Evolutionary conservation across 2,797 vertebrate genomes (phyloP).

Genomic region (Phalloptychus januarius): DNA sequence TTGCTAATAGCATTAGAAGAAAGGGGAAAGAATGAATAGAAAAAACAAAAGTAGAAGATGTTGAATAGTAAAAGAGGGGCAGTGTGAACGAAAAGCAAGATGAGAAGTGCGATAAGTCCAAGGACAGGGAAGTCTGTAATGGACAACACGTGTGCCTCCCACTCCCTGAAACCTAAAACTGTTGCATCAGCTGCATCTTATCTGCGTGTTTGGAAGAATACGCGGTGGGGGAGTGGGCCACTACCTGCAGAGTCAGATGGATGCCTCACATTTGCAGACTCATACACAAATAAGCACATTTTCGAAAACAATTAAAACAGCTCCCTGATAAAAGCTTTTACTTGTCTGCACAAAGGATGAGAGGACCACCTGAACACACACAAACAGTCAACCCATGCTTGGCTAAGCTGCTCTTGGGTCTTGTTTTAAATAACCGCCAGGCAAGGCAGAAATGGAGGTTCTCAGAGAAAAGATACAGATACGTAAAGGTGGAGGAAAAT

Average conservation of each 20-base stretch:
- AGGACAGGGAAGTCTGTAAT: slow-evolving; percentile 71
- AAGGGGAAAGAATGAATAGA: background rate
- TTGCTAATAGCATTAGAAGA: background rate
- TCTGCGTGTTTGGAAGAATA: slow-evolving; percentile 52
- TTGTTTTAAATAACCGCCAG: slow-evolving; percentile 54
- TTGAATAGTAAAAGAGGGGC: background rate
- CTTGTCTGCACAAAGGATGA: slow-evolving; percentile 39
- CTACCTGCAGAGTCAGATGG: slow-evolving; percentile 60
- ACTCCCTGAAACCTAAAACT: slow-evolving; percentile 56
- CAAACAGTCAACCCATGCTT: slow-evolving; percentile 32
- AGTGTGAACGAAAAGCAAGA: slow-evolving; percentile 9
- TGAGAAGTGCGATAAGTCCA: slow-evolving; percentile 37
- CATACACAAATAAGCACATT: slow-evolving; percentile 32
- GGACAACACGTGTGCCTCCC: slow-evolving; percentile 60
- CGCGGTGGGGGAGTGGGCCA: slow-evolving; percentile 17
- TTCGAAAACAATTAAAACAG: slow-evolving; percentile 56
- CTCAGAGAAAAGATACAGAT: slow-evolving; percentile 48
- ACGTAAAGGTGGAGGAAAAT: slow-evolving; percentile 44
- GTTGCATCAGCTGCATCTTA: slow-evolving; percentile 77
- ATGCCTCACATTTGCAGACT: slow-evolving; percentile 48
- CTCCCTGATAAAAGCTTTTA: slow-evolving; percentile 68
- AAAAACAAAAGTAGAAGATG: slow-evolving; percentile 22
- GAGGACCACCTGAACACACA: slow-evolving; percentile 67
- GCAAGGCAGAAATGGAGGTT: slow-evolving; percentile 11
- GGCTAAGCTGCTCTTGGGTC: slow-evolving; percentile 49